Base-by-base conservation (phyloP, 1,140 invertebrate species). In the Halyomorpha halys region DNA sequence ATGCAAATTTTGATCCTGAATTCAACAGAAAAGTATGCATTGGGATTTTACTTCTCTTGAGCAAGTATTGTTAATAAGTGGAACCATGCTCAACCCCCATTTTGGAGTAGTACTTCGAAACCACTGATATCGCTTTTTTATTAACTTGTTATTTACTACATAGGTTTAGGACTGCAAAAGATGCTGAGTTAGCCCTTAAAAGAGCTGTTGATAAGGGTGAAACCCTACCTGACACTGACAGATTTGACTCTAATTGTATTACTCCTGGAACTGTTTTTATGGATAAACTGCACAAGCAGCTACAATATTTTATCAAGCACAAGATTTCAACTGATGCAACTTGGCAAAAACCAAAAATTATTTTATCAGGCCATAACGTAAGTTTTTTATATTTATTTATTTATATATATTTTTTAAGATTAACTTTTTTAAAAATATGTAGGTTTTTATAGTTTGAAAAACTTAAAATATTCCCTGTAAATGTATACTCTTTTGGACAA, bases 171-270 rank as follows among this genome's bases (percentile, higher is more conserved):
- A 84, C 91, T n/a, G 94, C 94, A 0, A 86, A 90, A 72, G 90
- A 94, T 70, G 90, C 90, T 3, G 85, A 92, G 73, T 76, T 84
- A 13, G 73, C 85, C 54, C 88, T 92, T 74, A 80, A 82, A 56
- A 82, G 86, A 71, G 94, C 94, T 0, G 76, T 76, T 70, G 82
- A 76, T 72, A 87, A 83, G 72, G 91, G 91, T 44, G 86, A 92
- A 75, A 73, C 71, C 1, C 70, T 91, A 54, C 88, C 88, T 0
- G 73, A 76, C 14, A 86, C 86, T 66, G 85, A 87, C 56, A 78
- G 88, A 69, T 97, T 97, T 77, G 94, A 97, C 76, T 95, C 90
- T 8, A 97, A 97, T 75, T 96, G 93, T 73, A 98, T 97, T 63
- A 97, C 94, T 4, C 94, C 95, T 6, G 94, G 94, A 62, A 95